Base-by-base conservation (phyloP, 2,113 vertebrate species). In the Lota lota region DNA sequence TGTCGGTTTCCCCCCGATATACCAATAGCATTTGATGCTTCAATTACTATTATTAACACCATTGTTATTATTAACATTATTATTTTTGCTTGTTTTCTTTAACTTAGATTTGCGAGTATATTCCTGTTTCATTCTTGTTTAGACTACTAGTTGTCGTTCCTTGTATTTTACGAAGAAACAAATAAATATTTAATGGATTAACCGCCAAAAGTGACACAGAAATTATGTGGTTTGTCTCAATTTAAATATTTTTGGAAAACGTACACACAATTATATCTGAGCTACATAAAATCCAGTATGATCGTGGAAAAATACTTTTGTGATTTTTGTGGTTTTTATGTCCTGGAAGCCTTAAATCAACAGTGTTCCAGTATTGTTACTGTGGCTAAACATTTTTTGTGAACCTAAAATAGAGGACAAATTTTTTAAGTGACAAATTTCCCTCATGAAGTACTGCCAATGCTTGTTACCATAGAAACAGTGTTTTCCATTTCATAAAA, bases 401-500 rank as follows among this genome's bases (percentile, higher is more conserved):
- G 64, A 51, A 63, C 47, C 68, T 61, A 47, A 61, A 65, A 68
- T 74, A 65, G 40, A 40, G 54, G 65, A 63, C 65, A 21, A 60
- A 75, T 74, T 22, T 56, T 79, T 73, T 65, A 68, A 60, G 59
- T 70, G 63, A 33, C 63, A 64, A 80, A 78, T 60, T 58, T 63
- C 66, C 50, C 62, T 72, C 33, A 63, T 12, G 69, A 79, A 77
- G 69, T 51, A 62, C 66, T 72, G 56, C 51, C 40, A 19, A 62
- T 28, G 58, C 63, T 24, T 16, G 70, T 79, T 83, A 66, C 76
- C 76, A 86, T 81, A 68, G 77, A 60, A 77, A 79, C 75, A 21
- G 53, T 63, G 82, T 77, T 61, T 83, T 78, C 78, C 81, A 51
- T 75, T 60, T 78, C 64, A 54, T 47, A 1, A 8, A 10, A 47